Base-by-base conservation (phyloP, 2,797 vertebrate genomes). In the Pseudomugil tenellus region DNA sequence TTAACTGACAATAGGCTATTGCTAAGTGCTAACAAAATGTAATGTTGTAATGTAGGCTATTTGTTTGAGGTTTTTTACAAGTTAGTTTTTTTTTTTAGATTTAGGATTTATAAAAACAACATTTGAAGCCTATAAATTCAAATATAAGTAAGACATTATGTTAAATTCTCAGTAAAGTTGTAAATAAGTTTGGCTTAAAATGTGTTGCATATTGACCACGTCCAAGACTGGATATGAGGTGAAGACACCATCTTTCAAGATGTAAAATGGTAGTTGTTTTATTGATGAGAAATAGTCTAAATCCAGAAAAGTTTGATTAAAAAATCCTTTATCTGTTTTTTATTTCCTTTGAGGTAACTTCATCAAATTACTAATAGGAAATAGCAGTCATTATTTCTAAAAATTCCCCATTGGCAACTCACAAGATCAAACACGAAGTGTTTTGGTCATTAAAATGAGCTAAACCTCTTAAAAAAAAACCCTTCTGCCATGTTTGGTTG, bases 401-500 rank as follows among this genome's bases (percentile, higher is more conserved):
- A 25, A 51, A 13, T 51, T 26, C 6, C 34, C 13, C 25, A 49
- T 19, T 29, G 51, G 23, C 26, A 55, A 53, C 32, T 41, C 31
- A 58, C 62, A 63, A 49, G 34, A 72, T 58, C 29, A 58, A 35
- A 41, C 52, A 29, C 29, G 46, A 59, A 43, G 34, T 13, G 21
- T 51, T 71, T 21, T 49, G 54, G n/a, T 64, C 71, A 76, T 87
- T 76, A 39, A 62, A 49, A 69, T 64, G 70, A 80, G 49, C 57
- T 46, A 43, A 83, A 21, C 37, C 58, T 29, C 66, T 14, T 4
- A 37, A 37, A 41, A 32, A 62, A 59, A 71, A 72, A 66, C 49
- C 72, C 61, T 58, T 75, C 74, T 70, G 70, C 86, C 85, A 76
- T 90, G 79, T 92, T 91, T 91, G 89, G 89, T 85, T 82, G 77